Evolutionary conservation across 2,113 vertebrate genomes (phyloP), one percentile per base, ranked within the genome.

Genomic region (Perccottus glenii): DNA sequence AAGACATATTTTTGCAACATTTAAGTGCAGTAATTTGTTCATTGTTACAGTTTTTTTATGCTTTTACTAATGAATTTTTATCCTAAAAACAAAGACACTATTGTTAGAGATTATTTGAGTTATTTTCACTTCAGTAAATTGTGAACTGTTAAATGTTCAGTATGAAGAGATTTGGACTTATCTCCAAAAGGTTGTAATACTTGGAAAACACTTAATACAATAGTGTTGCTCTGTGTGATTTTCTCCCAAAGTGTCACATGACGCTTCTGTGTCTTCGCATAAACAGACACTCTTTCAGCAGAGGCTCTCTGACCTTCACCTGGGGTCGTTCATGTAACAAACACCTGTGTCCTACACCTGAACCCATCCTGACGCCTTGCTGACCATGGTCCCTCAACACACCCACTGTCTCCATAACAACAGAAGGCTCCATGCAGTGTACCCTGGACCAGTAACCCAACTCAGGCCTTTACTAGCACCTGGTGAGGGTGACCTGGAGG

Each of bases 291-390:
- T 56, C 56, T 85, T 73, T 71, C 78, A 80, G 50, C 69, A 48
- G 53, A 56, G 74, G 57, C 58, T 67, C 73, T 68, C 55, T 84
- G 81, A 87, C 73, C 72, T 80, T 65, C 59, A 67, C 47, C 70
- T 46, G 69, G 60, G 74, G 77, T 81, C 35, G 53, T 65, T 57
- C 40, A 3, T 87, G 91, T 91, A 92, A 92, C 60, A 11, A 73
- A 92, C 81, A 91, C 92, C 88, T 4, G 58, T 89, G 91, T 87
- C 91, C 92, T 46, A 45, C 67, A 42, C 69, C 60, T 92, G 91
- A 92, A 90, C 91, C 77, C 56, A 10, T 52, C 61, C 71, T 52
- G 73, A 77, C 42, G 63, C 70, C 74, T 61, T 35, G 14, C 51
- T 51, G 80, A 73, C 82, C 71, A 64, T 14, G 19, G 63, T 70